Conservation (phyloP, 2,888 invertebrate genomes). For the Incurvaria masculella region DNA sequence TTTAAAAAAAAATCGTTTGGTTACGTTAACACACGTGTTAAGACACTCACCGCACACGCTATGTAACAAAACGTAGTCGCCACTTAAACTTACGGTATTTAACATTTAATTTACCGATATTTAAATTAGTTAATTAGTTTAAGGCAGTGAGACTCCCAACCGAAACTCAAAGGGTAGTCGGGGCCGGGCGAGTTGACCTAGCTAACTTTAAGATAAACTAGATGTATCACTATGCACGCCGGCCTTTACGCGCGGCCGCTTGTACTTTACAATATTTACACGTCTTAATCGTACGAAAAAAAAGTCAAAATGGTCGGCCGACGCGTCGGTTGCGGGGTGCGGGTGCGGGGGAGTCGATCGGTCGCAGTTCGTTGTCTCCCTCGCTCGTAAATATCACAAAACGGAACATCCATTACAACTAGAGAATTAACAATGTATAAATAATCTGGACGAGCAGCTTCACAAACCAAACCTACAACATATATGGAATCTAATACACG, state of each 20-base stretch:
- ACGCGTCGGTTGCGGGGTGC: too few species aligned
- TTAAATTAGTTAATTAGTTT: slow-evolving; percentile 36
- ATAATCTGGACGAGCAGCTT: slow-evolving; percentile 41
- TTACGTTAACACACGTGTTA: too few species aligned
- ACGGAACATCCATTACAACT: slow-evolving; percentile 42
- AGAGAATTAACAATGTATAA: slow-evolving; percentile 48
- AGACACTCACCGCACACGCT: too few species aligned
- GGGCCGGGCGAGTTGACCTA: slow-evolving; percentile 55
- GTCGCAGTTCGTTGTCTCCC: slow-evolving; percentile 28
- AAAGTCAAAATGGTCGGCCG: too few species aligned
- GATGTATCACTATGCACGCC: slow-evolving; percentile 49
- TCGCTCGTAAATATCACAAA: slow-evolving; percentile 38
- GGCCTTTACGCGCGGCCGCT: slow-evolving; percentile 48
- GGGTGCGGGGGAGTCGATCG: slow-evolving; percentile 25
- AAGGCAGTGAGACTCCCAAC: slow-evolving; percentile 59
- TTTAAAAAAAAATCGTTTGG: too few species aligned
- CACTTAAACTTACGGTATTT: background rate
- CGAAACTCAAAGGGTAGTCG: slow-evolving; percentile 53
- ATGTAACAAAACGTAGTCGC: too few species aligned
- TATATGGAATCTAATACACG: slow-evolving; percentile 46
- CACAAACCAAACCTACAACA: slow-evolving; percentile 31
- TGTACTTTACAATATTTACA: slow-evolving; percentile 55
- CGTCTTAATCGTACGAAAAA: too few species aligned
- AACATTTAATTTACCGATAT: background rate
- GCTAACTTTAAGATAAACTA: slow-evolving; percentile 50